A percentile compares a stretch with the other conserved stretches of the same genome.
phyloP scores from a whole-genome alignment of 2,113 vertebrate species.

The Gadus chalcogrammus region DNA sequence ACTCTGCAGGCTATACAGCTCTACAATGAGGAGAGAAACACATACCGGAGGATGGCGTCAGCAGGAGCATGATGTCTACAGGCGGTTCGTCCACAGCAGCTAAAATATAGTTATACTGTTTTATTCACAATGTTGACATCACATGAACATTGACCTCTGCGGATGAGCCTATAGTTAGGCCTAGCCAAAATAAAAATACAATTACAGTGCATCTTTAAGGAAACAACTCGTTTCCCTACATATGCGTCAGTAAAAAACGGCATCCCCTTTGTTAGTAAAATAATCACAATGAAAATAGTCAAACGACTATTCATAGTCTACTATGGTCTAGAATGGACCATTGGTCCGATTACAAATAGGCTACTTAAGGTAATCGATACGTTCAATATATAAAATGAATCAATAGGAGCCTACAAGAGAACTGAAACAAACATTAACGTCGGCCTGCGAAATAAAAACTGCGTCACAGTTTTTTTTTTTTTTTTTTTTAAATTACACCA shows the following conservation, averaged over 20 bases:
- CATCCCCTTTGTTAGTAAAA: too few species aligned
- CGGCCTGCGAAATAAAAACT: constrained; percentile 9
- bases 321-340: too few species aligned
- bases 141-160: too few species aligned
- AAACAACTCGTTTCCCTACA: too few species aligned
- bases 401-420: background rate
- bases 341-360: background rate
- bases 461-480: constrained; percentile 35
- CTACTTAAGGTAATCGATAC: background rate
- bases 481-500: background rate
- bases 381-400: background rate
- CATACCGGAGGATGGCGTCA: constrained; percentile 70
- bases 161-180: too few species aligned
- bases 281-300: too few species aligned
- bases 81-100: constrained; percentile 27
- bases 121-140: too few species aligned
- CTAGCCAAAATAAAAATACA: too few species aligned
- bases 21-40: constrained; percentile 22
- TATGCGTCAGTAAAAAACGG: too few species aligned
- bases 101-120: background rate
- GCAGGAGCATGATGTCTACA: constrained; percentile 68
- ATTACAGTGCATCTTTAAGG: too few species aligned
- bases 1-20: background rate
- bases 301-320: too few species aligned
- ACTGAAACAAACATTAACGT: background rate